phyloP scores from a whole-genome alignment of 2,797 vertebrate species.

The Rachycentron canadum region DNA sequence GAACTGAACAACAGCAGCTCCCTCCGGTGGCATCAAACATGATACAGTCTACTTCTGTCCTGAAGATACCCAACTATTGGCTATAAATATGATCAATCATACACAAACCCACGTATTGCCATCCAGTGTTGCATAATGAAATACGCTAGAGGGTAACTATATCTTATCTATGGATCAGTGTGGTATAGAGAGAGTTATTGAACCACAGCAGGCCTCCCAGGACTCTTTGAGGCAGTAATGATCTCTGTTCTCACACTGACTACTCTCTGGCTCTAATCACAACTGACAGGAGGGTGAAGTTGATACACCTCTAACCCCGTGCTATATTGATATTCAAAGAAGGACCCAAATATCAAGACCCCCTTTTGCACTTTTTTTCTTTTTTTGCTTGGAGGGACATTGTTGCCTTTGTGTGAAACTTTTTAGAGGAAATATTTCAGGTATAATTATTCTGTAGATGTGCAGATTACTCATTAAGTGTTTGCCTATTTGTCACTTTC shows the following conservation, averaged over 20 bases:
- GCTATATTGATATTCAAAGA: constrained; percentile 63
- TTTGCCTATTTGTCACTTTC: neutral
- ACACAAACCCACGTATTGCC: constrained; percentile 17
- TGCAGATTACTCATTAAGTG: neutral
- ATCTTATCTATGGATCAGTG: constrained; percentile 65
- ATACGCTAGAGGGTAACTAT: constrained; percentile 55
- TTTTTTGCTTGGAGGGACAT: constrained; percentile 4
- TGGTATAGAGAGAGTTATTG: constrained; percentile 69
- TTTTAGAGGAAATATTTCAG: neutral
- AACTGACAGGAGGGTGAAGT: constrained; percentile 75
- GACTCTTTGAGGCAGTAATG: constrained; percentile 82
- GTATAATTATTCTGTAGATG: neutral
- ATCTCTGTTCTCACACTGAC: constrained; percentile 79
- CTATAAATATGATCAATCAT: constrained; percentile 21
- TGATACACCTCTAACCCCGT: constrained; percentile 75
- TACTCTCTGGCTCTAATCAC: constrained; percentile 80
- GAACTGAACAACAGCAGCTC: constrained; percentile 14
- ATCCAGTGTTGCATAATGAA: constrained; percentile 53
- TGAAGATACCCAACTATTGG: neutral
- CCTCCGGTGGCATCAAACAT: neutral
- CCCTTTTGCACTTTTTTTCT: constrained; percentile 7
- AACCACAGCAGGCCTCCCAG: constrained; percentile 73
- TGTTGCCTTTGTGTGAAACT: neutral
- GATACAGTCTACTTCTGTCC: neutral
- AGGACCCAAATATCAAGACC: constrained; percentile 29